A percentile compares a stretch with the other conserved stretches of the same genome.
These are phyloP conservation scores for Benitochromis conjunctus DNA, from an alignment of 2,113 vertebrate species.

Conservation along the genomic window DNA sequence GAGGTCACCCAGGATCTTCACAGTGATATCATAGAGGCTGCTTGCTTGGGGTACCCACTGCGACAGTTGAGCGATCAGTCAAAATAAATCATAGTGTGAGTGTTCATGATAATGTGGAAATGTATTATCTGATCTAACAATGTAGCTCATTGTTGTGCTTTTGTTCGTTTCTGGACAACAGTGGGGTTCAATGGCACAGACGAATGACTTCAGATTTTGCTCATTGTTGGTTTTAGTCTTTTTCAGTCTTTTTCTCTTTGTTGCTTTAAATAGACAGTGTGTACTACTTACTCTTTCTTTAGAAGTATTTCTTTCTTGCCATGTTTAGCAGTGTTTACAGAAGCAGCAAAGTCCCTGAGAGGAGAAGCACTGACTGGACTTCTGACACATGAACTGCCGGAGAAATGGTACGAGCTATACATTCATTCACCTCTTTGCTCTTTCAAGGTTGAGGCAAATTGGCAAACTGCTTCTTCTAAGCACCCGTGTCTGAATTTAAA, in stretches of 20 bases:
- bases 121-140: neutral
- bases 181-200: neutral
- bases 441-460: neutral
- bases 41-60: no score
- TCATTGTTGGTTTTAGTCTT: neutral
- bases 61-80: no score
- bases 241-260: neutral
- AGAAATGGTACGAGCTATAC: constrained; percentile 59
- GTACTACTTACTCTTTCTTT: neutral
- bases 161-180: no score
- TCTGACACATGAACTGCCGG: constrained; percentile 75
- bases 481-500: neutral
- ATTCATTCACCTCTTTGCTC: neutral
- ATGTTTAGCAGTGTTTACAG: constrained; percentile 75
- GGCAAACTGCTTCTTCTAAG: neutral
- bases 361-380: constrained; percentile 77
- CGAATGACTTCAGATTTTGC: neutral
- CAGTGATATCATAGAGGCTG: no score
- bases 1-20: no score
- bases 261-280: neutral
- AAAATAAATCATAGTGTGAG: no score
- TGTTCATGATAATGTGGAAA: no score
- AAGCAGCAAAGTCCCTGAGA: constrained; percentile 76
- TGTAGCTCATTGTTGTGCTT: no score
- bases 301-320: neutral